Conservation (phyloP, 2,797 vertebrate genomes). For the Lateolabrax maculatus region DNA sequence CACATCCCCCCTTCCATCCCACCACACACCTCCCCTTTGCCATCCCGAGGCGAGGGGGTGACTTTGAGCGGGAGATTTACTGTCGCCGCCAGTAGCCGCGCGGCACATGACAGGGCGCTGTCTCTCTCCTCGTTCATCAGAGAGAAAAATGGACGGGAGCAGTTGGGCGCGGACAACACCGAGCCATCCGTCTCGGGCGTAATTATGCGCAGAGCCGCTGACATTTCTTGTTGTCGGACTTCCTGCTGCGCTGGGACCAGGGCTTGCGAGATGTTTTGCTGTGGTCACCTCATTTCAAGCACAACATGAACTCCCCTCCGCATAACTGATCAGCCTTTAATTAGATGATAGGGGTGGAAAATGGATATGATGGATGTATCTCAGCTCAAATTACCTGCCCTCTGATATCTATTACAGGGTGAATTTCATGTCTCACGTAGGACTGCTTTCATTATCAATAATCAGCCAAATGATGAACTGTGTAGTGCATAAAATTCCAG, state of each 20-base stretch:
- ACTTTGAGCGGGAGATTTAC: slow-evolving; percentile 81
- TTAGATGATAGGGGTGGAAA: slow-evolving; percentile 30
- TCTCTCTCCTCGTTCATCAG: slow-evolving; percentile 77
- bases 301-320: slow-evolving; percentile 39
- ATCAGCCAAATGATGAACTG: not conserved
- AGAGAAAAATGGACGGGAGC: slow-evolving; percentile 77
- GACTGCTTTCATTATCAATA: not conserved
- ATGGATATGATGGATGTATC: slow-evolving; percentile 25
- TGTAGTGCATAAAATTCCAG: not conserved
- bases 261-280: slow-evolving; percentile 41
- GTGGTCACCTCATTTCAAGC: slow-evolving; percentile 40
- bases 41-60: slow-evolving; percentile 55
- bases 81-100: slow-evolving; percentile 50
- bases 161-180: slow-evolving; percentile 66
- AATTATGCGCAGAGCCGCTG: slow-evolving; percentile 78
- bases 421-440: not conserved
- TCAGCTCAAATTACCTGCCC: slow-evolving; percentile 14
- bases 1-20: slow-evolving; percentile 1
- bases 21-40: slow-evolving; percentile 1
- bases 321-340: slow-evolving; percentile 50
- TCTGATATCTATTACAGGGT: slow-evolving; percentile 23
- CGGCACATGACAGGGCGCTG: slow-evolving; percentile 75
- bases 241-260: slow-evolving; percentile 50
- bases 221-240: slow-evolving; percentile 66
- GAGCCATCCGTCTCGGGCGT: slow-evolving; percentile 77